phyloP scores from a whole-genome alignment of 2,888 invertebrate species.

The Miltochrista miniata region DNA sequence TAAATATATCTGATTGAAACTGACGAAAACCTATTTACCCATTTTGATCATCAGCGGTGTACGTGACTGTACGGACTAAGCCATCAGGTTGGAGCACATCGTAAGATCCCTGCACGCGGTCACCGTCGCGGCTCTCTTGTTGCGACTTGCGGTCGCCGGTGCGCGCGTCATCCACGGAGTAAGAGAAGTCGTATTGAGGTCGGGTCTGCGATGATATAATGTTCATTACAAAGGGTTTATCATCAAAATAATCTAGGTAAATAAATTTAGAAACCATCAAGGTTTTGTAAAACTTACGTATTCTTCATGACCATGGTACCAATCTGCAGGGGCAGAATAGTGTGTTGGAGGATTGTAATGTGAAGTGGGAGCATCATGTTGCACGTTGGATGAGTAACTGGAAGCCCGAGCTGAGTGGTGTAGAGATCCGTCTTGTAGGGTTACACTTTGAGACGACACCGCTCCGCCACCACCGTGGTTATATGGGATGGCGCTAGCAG shows the following conservation, averaged over 20 bases:
- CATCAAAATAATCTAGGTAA: not conserved
- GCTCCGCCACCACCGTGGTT: no score
- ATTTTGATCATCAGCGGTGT: slow-evolving; percentile 75
- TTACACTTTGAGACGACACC: slow-evolving; percentile 5
- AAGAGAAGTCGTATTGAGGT: no score
- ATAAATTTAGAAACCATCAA: not conserved
- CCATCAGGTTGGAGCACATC: slow-evolving; percentile 72
- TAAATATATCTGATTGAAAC: no score
- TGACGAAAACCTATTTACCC: no score
- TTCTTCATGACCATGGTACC: slow-evolving; percentile 44
- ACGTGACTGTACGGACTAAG: slow-evolving; percentile 73
- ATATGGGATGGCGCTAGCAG: slow-evolving; percentile 71
- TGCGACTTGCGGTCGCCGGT: slow-evolving; percentile 76
- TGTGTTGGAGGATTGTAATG: slow-evolving; percentile 29
- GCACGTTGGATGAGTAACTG: not conserved
- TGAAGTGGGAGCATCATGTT: slow-evolving; percentile 16
- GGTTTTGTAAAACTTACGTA: slow-evolving; percentile 10
- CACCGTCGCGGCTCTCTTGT: slow-evolving; percentile 72
- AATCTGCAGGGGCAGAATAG: slow-evolving; percentile 16
- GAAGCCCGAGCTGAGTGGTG: slow-evolving; percentile 62
- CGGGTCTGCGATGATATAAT: no score
- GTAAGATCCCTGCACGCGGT: slow-evolving; percentile 71
- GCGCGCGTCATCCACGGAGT: slow-evolving; percentile 68
- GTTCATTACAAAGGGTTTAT: not conserved
- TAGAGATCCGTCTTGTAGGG: slow-evolving; percentile 18